Conservation (phyloP, 2,797 vertebrate species). For the Karalla daura region DNA sequence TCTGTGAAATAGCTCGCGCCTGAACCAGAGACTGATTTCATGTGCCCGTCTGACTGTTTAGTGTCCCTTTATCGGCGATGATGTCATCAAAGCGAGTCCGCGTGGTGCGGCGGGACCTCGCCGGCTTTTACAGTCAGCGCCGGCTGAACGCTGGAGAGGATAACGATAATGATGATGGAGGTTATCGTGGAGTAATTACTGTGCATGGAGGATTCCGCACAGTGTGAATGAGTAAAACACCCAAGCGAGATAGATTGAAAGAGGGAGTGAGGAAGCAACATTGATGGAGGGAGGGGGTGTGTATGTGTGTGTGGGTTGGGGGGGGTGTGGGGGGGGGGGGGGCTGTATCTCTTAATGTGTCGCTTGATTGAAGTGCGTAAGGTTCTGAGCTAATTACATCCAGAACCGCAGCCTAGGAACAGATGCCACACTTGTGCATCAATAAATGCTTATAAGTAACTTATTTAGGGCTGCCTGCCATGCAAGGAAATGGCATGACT, state of each 20-base stretch:
- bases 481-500: constrained; percentile 88
- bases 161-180: constrained; percentile 79
- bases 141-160: constrained; percentile 64
- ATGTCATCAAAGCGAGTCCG: constrained; percentile 62
- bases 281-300: constrained; percentile 25
- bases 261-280: constrained; percentile 62
- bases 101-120: constrained; percentile 43
- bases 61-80: constrained; percentile 51
- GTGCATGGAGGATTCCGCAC: constrained; percentile 71
- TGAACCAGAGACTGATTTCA: constrained; percentile 59
- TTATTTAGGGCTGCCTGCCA: constrained; percentile 88
- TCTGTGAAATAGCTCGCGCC: constrained; percentile 60
- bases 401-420: constrained; percentile 81
- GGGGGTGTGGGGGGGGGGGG: too few species aligned
- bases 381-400: constrained; percentile 85
- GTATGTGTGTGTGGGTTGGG: too few species aligned
- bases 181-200: constrained; percentile 80
- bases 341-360: constrained; percentile 75
- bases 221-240: constrained; percentile 78
- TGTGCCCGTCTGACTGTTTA: constrained; percentile 56
- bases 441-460: constrained; percentile 89
- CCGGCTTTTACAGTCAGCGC: constrained; percentile 59
- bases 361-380: constrained; percentile 83
- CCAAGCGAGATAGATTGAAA: constrained; percentile 66
- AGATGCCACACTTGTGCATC: constrained; percentile 88